phyloP scores from a whole-genome alignment of 2,113 vertebrate species.

The Chelonoidis abingdonii region DNA sequence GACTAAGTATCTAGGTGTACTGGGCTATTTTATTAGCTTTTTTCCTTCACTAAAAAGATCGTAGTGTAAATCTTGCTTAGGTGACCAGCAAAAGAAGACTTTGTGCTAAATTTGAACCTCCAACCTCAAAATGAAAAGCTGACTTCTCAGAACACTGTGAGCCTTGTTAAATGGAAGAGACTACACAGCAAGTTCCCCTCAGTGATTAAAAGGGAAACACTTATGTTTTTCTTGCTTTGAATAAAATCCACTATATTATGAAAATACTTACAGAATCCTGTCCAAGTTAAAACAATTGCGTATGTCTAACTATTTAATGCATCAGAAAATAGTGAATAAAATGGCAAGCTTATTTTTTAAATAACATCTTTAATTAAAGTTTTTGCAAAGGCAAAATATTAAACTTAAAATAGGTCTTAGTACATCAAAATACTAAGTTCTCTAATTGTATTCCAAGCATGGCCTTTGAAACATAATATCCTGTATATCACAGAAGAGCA shows the following conservation, averaged over 20 bases:
- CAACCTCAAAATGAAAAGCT: not conserved
- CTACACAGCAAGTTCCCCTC: not conserved
- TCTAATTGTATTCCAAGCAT: slow-evolving; percentile 89
- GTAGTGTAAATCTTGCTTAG: not conserved
- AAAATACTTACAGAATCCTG: not conserved
- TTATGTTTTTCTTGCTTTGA: not conserved
- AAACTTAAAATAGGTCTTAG: slow-evolving; percentile 91
- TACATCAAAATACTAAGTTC: slow-evolving; percentile 90
- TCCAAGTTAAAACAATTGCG: not conserved
- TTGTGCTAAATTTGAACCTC: not conserved
- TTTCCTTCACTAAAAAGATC: not conserved
- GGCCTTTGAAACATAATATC: slow-evolving; percentile 86
- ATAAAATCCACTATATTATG: not conserved
- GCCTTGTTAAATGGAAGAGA: not conserved
- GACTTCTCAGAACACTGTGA: not conserved
- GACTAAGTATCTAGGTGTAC: rapidly evolving
- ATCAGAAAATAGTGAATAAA: slow-evolving; percentile 63
- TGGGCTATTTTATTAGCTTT: not conserved
- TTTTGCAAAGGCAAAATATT: slow-evolving; percentile 94
- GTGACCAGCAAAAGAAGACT: not conserved
- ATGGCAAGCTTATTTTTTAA: slow-evolving; percentile 82
- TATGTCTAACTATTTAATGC: slow-evolving; percentile 15
- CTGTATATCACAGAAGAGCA: slow-evolving; percentile 87
- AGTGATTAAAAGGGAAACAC: not conserved
- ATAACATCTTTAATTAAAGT: slow-evolving; percentile 92